Base-by-base conservation (phyloP, 2,113 vertebrate species). In the Ciconia stormi region DNA sequence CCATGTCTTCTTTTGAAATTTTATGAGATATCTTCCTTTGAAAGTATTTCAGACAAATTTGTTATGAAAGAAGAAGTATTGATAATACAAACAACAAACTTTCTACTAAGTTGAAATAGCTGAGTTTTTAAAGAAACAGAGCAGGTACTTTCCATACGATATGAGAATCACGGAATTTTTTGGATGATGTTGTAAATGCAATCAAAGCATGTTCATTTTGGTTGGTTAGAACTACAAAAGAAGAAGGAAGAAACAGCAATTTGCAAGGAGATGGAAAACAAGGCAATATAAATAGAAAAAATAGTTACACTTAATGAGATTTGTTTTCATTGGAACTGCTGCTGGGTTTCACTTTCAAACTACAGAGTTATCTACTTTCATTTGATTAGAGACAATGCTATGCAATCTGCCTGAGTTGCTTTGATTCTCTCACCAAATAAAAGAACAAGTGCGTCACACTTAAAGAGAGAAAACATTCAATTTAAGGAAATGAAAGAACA, bases 1-100 rank as follows among this genome's bases (percentile, higher is more conserved):
- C 67, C 70, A 63, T 61, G 40, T 61, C 85, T 62, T 62, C 61
- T 94, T 97, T 84, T 92, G 89, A 98, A 97, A 62, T 83, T 92
- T 80, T 80, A 16, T 4, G 89, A 95, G 49, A 78, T 91, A 91
- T 53, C 36, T 72, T 81, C 40, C 72, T 96, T 96, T 97, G 96
- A 95, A 97, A 97, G 76, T 21, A 87, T 94, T 98, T 97, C 94
- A 96, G 88, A 98, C 55, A 86, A 77, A 87, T 91, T 97, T 89
- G 50, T 58, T 87, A 92, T 61, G 61, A 65, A 76, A 73, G 80
- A 91, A 77, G 77, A 69, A 90, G n/a, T 30, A 82, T 62, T 83
- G 70, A 92, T 89, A 92, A 66, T 38, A 58, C 53, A 95, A 88
- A 56, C 49, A 90, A 79, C 69, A 92, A 95, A 73, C 82, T 91